Evolutionary conservation across 2,113 vertebrate species (phyloP).

Genomic region (Pipa parva): DNA sequence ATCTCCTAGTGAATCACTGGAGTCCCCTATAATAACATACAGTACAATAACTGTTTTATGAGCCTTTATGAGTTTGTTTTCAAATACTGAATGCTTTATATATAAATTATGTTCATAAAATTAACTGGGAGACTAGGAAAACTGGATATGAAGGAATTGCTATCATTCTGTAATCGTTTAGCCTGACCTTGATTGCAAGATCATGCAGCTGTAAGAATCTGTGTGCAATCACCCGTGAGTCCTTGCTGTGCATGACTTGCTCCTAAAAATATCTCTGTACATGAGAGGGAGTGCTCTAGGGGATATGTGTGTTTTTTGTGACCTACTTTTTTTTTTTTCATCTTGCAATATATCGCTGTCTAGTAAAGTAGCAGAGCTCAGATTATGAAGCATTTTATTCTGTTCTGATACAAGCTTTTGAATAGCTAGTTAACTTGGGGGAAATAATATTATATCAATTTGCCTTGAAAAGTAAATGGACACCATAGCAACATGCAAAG

Average conservation of each 20-base stretch:
- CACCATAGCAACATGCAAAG: too few relatives aligned
- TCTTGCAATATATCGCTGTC: neutral
- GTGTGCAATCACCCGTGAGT: neutral
- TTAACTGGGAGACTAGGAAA: too few relatives aligned
- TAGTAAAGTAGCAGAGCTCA: neutral
- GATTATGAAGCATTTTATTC: neutral
- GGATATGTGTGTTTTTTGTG: neutral
- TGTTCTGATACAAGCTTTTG: neutral
- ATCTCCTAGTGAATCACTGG: too few relatives aligned
- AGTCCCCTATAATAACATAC: too few relatives aligned
- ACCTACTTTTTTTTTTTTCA: neutral
- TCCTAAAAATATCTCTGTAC: conserved; percentile 13
- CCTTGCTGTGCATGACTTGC: neutral
- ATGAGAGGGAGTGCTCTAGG: neutral
- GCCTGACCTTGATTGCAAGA: neutral
- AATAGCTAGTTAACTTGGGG: neutral
- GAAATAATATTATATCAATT: too few relatives aligned
- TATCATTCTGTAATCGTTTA: neutral
- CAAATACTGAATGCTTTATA: too few relatives aligned
- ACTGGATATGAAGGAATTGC: neutral
- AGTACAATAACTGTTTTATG: too few relatives aligned
- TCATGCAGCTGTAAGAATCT: conserved; percentile 4
- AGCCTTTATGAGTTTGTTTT: too few relatives aligned
- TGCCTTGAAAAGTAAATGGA: too few relatives aligned
- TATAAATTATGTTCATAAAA: too few relatives aligned